A percentile compares a stretch with the other conserved stretches of the same genome.
These are phyloP conservation scores for Phymanthus crucifer DNA, from an alignment of 92 coral and sea anemone species.

Conservation along the genomic window DNA sequence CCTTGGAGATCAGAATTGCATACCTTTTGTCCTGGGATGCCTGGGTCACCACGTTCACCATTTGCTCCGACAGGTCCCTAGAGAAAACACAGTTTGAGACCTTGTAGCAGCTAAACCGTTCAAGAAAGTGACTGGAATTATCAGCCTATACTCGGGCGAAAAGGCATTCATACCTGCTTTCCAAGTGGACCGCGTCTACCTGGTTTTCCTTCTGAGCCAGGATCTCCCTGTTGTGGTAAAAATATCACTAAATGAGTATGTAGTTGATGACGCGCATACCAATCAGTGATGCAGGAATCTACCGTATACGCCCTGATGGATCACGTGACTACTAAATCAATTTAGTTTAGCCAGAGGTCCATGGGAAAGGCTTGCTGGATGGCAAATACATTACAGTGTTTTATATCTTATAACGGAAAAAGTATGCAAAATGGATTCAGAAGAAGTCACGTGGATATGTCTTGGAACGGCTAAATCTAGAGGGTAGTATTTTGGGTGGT, in stretches of 20 bases:
- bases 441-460: too few species aligned
- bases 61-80: slow-evolving; percentile 44
- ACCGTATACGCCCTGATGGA: too few species aligned
- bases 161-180: slow-evolving; percentile 29
- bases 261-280: too few species aligned
- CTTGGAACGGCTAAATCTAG: too few species aligned
- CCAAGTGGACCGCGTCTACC: slow-evolving; percentile 60
- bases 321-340: not conserved
- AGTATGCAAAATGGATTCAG: too few species aligned
- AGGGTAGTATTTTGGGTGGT: too few species aligned
- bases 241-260: not conserved
- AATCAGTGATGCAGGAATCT: too few species aligned
- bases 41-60: slow-evolving; percentile 46
- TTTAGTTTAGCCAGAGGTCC: too few species aligned
- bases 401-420: too few species aligned
- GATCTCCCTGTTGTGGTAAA: slow-evolving; percentile 46
- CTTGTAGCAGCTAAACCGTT: not conserved
- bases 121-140: not conserved
- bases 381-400: too few species aligned
- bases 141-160: not conserved
- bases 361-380: too few species aligned
- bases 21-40: slow-evolving; percentile 47
- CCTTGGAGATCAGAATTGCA: not conserved
- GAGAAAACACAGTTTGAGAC: not conserved
- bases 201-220: slow-evolving; percentile 52